A percentile compares a stretch with the other conserved stretches of the same genome.
Conservation (phyloP, 2,888 invertebrate species). For the Cephus pygmeus region DNA sequence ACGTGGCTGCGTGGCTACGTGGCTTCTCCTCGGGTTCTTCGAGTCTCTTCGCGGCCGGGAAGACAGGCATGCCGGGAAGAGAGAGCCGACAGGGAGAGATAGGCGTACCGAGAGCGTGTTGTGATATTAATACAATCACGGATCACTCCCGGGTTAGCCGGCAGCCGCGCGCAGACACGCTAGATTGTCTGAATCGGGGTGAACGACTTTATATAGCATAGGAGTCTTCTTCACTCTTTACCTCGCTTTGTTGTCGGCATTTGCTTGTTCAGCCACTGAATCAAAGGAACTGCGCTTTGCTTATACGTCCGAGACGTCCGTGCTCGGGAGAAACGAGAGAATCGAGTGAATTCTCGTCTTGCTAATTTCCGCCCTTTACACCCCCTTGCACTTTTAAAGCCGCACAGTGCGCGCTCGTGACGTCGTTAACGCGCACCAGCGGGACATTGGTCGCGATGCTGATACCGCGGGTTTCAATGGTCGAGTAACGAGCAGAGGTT, state of each 20-base stretch:
- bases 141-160: slow-evolving; percentile 64
- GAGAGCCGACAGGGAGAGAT: slow-evolving; percentile 14
- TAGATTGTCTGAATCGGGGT: slow-evolving; percentile 67
- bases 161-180: slow-evolving; percentile 61
- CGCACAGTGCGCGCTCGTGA: background rate
- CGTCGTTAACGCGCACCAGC: background rate
- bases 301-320: background rate
- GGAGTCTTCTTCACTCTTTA: slow-evolving; percentile 12
- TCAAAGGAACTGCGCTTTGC: slow-evolving; percentile 38
- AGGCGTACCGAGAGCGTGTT: slow-evolving; percentile 52
- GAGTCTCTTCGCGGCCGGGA: slow-evolving; percentile 2
- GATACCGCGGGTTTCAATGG: background rate
- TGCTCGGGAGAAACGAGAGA: background rate
- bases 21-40: background rate
- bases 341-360: background rate
- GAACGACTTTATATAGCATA: slow-evolving; percentile 65
- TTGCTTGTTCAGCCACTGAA: slow-evolving; percentile 48
- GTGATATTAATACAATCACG: slow-evolving; percentile 67
- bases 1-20: background rate
- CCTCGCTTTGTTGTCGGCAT: slow-evolving; percentile 38
- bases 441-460: background rate
- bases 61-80: slow-evolving; percentile 26
- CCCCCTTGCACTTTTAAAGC: background rate
- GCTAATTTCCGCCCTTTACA: background rate
- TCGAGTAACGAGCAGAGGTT: background rate